Evolutionary conservation across 2,113 vertebrate genomes (phyloP).

Genomic region (Propithecus coquereli): DNA sequence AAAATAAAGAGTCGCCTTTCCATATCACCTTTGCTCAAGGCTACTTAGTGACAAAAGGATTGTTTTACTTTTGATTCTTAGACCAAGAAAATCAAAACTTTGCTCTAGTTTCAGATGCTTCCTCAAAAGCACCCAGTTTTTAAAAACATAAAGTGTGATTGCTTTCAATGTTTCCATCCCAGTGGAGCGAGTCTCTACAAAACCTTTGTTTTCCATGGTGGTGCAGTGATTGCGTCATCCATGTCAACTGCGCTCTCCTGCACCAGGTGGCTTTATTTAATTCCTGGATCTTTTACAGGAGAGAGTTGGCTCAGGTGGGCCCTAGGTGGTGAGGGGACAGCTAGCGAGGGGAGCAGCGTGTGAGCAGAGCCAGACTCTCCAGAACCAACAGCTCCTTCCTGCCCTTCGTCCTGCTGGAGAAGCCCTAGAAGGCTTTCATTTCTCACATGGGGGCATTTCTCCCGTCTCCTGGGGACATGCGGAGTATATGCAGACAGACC

Average conservation of each 20-base stretch:
- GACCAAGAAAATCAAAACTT: background rate
- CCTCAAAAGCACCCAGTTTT: background rate
- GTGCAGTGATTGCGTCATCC: background rate
- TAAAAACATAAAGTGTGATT: background rate
- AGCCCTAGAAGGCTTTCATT: background rate
- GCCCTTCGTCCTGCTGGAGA: background rate
- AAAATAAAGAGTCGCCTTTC: slow-evolving; percentile 4
- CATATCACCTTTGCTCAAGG: background rate
- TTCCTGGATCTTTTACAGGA: background rate
- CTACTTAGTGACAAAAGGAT: background rate
- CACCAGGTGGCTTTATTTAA: background rate
- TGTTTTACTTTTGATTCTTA: background rate
- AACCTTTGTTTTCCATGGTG: background rate
- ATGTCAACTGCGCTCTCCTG: background rate
- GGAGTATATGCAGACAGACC: background rate
- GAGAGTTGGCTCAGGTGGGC: background rate
- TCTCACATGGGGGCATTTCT: background rate
- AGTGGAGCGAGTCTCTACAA: background rate
- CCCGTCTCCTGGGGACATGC: background rate
- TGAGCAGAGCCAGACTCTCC: background rate
- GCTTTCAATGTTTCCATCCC: background rate
- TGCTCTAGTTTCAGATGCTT: background rate
- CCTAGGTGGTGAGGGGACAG: background rate
- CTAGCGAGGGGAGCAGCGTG: fast-evolving
- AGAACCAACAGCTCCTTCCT: background rate